phyloP scores from a whole-genome alignment of 2,888 invertebrate species.

The Nymphalis polychloros region DNA sequence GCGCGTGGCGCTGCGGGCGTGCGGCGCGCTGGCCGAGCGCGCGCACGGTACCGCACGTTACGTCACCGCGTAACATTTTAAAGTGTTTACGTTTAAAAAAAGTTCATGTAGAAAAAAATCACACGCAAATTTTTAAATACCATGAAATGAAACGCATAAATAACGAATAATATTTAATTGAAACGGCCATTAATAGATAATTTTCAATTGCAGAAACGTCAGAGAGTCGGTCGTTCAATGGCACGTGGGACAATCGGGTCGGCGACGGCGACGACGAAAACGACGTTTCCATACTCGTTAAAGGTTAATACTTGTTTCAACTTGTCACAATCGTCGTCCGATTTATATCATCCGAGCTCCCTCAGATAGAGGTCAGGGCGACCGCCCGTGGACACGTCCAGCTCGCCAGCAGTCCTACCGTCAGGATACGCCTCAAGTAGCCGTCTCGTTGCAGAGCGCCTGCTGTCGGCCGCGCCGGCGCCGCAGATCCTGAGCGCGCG shows the following conservation, averaged over 20 bases:
- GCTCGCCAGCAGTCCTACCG: not conserved
- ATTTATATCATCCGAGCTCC: too few relatives aligned
- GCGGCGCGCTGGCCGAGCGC: slow-evolving; percentile 81
- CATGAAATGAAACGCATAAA: too few relatives aligned
- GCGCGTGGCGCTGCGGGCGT: slow-evolving; percentile 58
- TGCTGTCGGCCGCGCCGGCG: slow-evolving; percentile 55
- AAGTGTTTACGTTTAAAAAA: too few relatives aligned
- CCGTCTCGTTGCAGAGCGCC: slow-evolving; percentile 50
- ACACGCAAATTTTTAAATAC: too few relatives aligned
- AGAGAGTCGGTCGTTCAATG: slow-evolving; percentile 63
- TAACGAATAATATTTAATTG: too few relatives aligned
- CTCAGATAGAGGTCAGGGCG: too few relatives aligned
- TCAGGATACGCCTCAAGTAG: not conserved
- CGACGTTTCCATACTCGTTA: slow-evolving; percentile 57
- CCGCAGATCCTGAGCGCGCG: slow-evolving; percentile 67
- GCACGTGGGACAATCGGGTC: slow-evolving; percentile 64
- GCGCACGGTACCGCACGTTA: slow-evolving; percentile 33
- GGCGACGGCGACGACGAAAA: slow-evolving; percentile 64
- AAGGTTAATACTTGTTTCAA: slow-evolving; percentile 50
- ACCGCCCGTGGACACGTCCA: too few relatives aligned
- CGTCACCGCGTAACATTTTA: not conserved
- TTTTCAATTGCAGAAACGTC: slow-evolving; percentile 50
- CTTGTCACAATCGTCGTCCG: too few relatives aligned
- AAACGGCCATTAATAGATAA: not conserved
- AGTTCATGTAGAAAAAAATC: too few relatives aligned